Evolutionary conservation across 2,888 invertebrate genomes (phyloP).

Genomic region (Chrysodeixis includens): DNA sequence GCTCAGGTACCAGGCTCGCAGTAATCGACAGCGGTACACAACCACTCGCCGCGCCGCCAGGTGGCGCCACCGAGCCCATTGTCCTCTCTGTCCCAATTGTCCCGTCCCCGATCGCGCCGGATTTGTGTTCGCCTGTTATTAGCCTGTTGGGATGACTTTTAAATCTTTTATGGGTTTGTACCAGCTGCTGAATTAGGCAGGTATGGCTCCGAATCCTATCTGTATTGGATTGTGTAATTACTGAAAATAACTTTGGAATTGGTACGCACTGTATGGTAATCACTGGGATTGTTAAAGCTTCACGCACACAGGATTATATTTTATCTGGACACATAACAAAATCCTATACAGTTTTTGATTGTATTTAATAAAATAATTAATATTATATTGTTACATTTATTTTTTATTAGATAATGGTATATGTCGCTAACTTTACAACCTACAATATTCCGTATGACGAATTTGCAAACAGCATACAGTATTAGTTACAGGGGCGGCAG

Average conservation of each 20-base stretch:
- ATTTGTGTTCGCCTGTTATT: conserved; percentile 53
- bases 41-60: conserved; percentile 7
- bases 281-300: not conserved
- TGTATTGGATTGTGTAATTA: conserved; percentile 12
- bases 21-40: conserved; percentile 3
- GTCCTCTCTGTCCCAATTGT: conserved; percentile 1
- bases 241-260: conserved; percentile 9
- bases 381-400: too few species aligned
- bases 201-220: conserved; percentile 22
- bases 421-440: not conserved
- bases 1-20: not conserved
- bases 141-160: conserved; percentile 52
- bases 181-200: conserved; percentile 28
- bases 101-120: conserved; percentile 20
- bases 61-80: conserved; percentile 1
- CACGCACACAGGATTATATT: too few species aligned
- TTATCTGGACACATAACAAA: too few species aligned
- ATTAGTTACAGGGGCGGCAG: not conserved
- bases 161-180: conserved; percentile 39
- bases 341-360: too few species aligned
- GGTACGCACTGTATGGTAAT: not conserved
- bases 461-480: not conserved
- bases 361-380: too few species aligned
- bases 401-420: not conserved
- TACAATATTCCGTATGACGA: not conserved